Conservation (phyloP, 2,113 vertebrate genomes). For the Hoplias malabaricus region DNA sequence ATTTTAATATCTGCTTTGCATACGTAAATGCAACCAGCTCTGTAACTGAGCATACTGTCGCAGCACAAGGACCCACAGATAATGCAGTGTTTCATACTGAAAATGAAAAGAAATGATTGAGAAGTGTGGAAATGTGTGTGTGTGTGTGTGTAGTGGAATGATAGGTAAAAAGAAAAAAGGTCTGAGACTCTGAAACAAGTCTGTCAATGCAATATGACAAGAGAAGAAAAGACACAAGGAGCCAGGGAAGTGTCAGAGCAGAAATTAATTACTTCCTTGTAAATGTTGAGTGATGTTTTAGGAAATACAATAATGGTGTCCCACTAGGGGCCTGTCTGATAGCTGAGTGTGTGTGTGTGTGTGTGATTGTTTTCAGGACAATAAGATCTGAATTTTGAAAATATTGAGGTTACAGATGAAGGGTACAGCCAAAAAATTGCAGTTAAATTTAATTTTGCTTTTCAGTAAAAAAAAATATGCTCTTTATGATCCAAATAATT, state of each 20-base stretch:
- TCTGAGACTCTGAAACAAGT: conserved; percentile 3
- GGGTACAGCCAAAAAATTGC: too few species aligned
- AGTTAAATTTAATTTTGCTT: too few species aligned
- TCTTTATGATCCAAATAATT: too few species aligned
- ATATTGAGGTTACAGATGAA: too few species aligned
- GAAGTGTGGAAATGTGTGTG: not conserved
- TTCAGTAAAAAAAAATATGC: too few species aligned
- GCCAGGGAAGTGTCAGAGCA: not conserved
- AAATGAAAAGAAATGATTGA: not conserved
- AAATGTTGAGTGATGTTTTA: conserved; percentile 21
- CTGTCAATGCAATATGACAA: not conserved
- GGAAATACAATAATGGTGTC: conserved; percentile 10
- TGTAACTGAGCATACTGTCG: not conserved
- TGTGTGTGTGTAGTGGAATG: not conserved
- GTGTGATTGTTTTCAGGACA: not conserved
- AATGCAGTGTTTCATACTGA: not conserved
- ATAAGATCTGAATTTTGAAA: too few species aligned
- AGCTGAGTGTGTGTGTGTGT: not conserved
- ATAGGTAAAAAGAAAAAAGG: conserved; percentile 21
- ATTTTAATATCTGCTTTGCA: not conserved
- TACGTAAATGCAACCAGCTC: not conserved
- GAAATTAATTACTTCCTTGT: conserved; percentile 35
- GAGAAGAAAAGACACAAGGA: not conserved
- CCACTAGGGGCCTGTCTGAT: not conserved
- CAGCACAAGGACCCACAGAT: not conserved